Percentiles rank a stretch among this genome's conserved stretches.
phyloP scores from a whole-genome alignment of 2,113 vertebrate species.

The Athene noctua region DNA sequence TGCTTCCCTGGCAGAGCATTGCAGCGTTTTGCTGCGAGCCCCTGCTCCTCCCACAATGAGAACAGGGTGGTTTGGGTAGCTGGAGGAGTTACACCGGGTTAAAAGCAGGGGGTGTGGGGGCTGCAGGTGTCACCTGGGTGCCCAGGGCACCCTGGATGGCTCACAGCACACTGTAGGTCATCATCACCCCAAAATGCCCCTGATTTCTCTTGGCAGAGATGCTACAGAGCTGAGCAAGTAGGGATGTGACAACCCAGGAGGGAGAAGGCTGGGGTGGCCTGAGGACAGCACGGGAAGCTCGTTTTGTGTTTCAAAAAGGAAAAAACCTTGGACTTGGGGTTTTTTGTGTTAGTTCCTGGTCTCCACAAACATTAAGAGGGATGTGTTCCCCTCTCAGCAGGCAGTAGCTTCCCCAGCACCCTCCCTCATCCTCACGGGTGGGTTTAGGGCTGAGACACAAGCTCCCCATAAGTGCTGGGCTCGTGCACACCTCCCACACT shows the following conservation, averaged over 20 bases:
- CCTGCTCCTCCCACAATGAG: neutral
- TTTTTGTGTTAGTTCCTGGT: neutral
- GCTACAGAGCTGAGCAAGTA: neutral
- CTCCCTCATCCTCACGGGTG: neutral
- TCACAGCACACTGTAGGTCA: neutral
- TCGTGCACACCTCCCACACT: accelerated
- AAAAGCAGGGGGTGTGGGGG: accelerated
- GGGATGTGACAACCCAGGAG: neutral
- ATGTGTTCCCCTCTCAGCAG: neutral
- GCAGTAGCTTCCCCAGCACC: neutral
- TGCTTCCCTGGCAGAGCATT: neutral
- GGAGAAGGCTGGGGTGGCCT: too few relatives aligned
- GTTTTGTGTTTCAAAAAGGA: neutral
- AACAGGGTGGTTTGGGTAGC: neutral
- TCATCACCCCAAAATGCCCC: neutral
- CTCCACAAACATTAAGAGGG: neutral
- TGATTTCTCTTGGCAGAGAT: neutral
- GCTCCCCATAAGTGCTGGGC: accelerated
- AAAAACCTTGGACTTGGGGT: neutral
- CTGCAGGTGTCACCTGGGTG: neutral
- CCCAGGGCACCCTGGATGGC: accelerated
- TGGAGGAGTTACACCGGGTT: neutral
- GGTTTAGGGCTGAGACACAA: neutral
- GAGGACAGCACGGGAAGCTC: neutral
- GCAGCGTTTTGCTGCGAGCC: neutral